Base-by-base conservation (phyloP, 2,888 invertebrate species). In the Caenorhabditis sp. region DNA sequence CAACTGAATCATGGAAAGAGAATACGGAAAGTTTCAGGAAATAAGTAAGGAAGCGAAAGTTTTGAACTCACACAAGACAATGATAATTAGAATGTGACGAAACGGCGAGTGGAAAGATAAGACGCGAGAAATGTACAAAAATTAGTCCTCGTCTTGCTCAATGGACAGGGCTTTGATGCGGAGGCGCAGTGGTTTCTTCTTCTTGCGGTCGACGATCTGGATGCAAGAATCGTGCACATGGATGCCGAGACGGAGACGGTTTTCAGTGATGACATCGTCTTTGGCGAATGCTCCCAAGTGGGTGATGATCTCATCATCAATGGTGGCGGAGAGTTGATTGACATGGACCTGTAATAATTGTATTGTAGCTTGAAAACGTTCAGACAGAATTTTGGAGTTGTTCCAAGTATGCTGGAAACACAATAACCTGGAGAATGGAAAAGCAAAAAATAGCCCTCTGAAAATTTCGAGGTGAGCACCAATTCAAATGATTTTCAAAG, bases 291-390 rank as follows among this genome's bases (percentile, higher is more conserved):
- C 85, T 1, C 87, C 82, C 35, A 90, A 59, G 80, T 90, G 89
- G 3, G 87, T 79, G 16, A 90, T 59, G 56, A 90, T 87, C 72
- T 88, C 88, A 74, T 90, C 90, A 44, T 86, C 85, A 47, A 90
- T 56, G 0, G 59, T 64, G 8, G 85, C 75, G 22, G 83, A 70
- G 26, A 89, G 64, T 1, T 83, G 61, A 7, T 75, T 73, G 10
- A 86, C 75, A 54, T 79, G 66, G 8, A 80, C 66, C 88, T 87
- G 51, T 19, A 69, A 70, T 24, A 76, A 51, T 3, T 22, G n/a
- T n/a, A n/a, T n/a, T n/a, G n/a, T n/a, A n/a, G 22, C 1, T 19
- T 19, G 51, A 22, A 19, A 2, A n/a, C 19, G 6, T 19, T 22
- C 6, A 22, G n/a, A 8, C 5, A 1, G 51, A 44, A 14, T 1